Base-by-base conservation (phyloP, 2,888 invertebrate species). In the Tenthredo distinguenda region DNA sequence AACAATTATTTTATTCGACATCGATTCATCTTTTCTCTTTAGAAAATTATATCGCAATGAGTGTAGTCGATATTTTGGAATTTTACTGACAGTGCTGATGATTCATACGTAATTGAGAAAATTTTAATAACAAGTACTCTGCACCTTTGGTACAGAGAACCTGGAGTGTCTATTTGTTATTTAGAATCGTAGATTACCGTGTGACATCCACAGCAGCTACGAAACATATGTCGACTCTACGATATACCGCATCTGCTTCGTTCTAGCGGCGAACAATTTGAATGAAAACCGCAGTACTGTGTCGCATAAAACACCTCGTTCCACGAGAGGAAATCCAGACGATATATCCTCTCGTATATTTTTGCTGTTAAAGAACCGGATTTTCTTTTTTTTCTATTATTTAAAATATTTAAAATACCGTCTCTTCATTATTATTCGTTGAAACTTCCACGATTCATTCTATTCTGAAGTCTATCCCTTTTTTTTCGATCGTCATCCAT, bases 221-320 rank as follows among this genome's bases (percentile, higher is more conserved):
- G 47, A 47, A 74, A 74, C 47, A 76, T 76, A n/a, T 55, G 34
- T 55, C 55, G 50, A 55, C 55, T 55, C 5, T 31, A 55, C 77
- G 77, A 58, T 55, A 55, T 18, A 34, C n/a, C 50, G 34, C 77
- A 55, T 79, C 7, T n/a, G 18, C n/a, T 58, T 58, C 55, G 71
- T 71, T 34, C 62, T 76, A 21, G 26, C 43, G 47, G 26, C 26
- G 7, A 43, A 9, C 43, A 76, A 47, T 43, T 43, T 21, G 74
- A 47, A 76, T 76, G 43, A 47, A 43, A 76, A 76, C 74, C 71
- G 37, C 34, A 34, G 71, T n/a, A 40, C n/a, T 40, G 15, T 37
- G 40, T 34, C 31, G 37, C 71, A 71, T 71, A 71, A 71, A 71
- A 71, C 71, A 37, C 37, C 34, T n/a, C 15, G 71, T 71, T 40